Evolutionary conservation across 2,113 vertebrate genomes (phyloP).

Genomic region (Brevimyrus niger): DNA sequence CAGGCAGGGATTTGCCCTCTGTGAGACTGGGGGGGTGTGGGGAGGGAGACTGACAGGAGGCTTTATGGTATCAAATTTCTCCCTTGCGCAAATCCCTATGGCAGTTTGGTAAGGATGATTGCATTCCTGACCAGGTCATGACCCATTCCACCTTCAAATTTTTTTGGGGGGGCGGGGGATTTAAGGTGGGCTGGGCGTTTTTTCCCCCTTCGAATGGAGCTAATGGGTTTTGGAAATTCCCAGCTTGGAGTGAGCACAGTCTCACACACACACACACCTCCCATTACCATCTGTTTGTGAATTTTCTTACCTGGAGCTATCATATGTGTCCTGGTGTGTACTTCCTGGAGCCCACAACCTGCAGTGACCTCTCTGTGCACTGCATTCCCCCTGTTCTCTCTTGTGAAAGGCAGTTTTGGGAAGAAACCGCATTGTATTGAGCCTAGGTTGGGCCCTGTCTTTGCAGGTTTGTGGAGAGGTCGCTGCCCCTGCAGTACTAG

Average conservation of each 20-base stretch:
- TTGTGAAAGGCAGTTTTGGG: neutral
- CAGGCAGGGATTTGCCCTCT: constrained; percentile 5
- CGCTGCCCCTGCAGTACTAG: neutral
- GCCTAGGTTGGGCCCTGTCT: neutral
- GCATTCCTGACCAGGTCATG: constrained; percentile 82
- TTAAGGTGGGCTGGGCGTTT: neutral
- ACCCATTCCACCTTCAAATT: constrained; percentile 62
- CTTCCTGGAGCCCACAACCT: neutral
- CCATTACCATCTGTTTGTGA: neutral
- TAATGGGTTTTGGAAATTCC: constrained; percentile 13
- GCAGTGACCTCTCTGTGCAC: neutral
- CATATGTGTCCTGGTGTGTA: neutral
- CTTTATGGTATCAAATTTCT: constrained; percentile 61
- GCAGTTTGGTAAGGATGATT: constrained; percentile 61
- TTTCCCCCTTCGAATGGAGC: neutral
- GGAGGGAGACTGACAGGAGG: constrained; percentile 51
- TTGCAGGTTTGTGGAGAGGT: neutral
- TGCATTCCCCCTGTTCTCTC: neutral
- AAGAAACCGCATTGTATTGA: neutral
- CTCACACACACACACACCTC: neutral
- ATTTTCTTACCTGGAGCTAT: neutral
- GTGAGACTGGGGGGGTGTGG: constrained; percentile 22
- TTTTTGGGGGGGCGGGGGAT: neutral
- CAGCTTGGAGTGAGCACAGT: neutral
- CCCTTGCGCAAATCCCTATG: constrained; percentile 58